A percentile compares a stretch with the other conserved stretches of the same genome.
Conservation (phyloP, 2,888 invertebrate genomes). For the Syritta pipiens region DNA sequence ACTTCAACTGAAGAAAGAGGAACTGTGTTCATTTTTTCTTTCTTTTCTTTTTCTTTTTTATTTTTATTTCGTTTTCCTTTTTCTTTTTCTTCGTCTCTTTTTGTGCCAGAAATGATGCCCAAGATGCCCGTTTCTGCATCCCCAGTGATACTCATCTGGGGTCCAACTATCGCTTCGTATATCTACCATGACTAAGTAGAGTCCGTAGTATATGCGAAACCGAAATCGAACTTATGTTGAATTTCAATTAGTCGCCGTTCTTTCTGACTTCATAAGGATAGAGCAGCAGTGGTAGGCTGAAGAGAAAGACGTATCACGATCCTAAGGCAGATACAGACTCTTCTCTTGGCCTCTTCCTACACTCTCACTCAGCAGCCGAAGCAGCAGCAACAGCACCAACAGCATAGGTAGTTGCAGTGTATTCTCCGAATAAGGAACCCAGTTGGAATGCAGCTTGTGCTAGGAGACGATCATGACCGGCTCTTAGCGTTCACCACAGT, state of each 20-base stretch:
- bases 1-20: conserved; percentile 34
- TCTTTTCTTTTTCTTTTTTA: not conserved
- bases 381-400: too few relatives aligned
- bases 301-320: conserved; percentile 59
- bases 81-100: conserved; percentile 20
- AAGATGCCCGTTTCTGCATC: conserved; percentile 61
- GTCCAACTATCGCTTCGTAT: conserved; percentile 63
- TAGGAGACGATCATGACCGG: conserved; percentile 58
- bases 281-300: conserved; percentile 22
- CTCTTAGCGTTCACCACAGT: conserved; percentile 42
- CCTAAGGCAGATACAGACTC: conserved; percentile 54
- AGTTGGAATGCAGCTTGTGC: conserved; percentile 60
- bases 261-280: conserved; percentile 65
- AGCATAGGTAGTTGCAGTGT: too few relatives aligned
- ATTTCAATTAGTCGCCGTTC: conserved; percentile 72
- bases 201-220: conserved; percentile 65
- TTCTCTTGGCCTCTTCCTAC: conserved; percentile 62
- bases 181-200: conserved; percentile 69
- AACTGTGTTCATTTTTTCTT: conserved; percentile 24
- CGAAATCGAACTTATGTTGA: conserved; percentile 70
- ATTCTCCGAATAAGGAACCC: conserved; percentile 66
- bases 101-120: conserved; percentile 58
- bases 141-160: conserved; percentile 64
- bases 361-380: conserved; percentile 42
- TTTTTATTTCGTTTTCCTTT: conserved; percentile 7